Evolutionary conservation across 2,113 vertebrate genomes (phyloP).

Genomic region (Mixornis gularis): DNA sequence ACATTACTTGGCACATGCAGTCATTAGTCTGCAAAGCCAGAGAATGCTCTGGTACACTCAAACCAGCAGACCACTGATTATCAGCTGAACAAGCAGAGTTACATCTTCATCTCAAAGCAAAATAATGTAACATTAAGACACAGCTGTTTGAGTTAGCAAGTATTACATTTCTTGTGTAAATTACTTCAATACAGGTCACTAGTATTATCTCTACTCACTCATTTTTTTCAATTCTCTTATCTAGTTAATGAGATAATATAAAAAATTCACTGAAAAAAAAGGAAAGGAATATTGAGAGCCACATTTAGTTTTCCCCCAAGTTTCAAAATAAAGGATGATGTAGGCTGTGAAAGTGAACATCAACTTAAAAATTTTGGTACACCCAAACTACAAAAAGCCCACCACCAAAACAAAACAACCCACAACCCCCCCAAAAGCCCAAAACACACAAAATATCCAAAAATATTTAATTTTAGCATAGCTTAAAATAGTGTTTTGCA

Average conservation of each 20-base stretch:
- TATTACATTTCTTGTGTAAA: background rate
- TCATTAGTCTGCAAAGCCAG: background rate
- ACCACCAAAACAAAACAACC: background rate
- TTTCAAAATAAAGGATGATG: background rate
- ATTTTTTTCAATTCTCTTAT: background rate
- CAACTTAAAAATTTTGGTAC: background rate
- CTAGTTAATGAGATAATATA: background rate
- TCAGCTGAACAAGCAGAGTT: background rate
- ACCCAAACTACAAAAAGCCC: background rate
- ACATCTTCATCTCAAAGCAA: background rate
- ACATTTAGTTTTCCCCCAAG: background rate
- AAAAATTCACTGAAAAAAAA: background rate
- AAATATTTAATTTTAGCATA: background rate
- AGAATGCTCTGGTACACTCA: background rate
- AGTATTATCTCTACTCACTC: background rate
- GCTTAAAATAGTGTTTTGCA: background rate
- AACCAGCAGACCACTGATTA: background rate
- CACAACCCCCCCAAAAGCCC: fast-evolving
- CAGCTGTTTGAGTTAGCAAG: background rate
- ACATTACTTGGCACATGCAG: background rate
- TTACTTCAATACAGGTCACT: background rate
- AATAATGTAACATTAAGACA: background rate
- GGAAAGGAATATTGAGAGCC: background rate
- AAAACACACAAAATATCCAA: background rate
- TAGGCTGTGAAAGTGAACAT: background rate